A percentile compares a stretch with the other conserved stretches of the same genome.
These are phyloP conservation scores for Sinosuthora webbiana DNA, from an alignment of 2,113 vertebrate species.

Conservation along the genomic window DNA sequence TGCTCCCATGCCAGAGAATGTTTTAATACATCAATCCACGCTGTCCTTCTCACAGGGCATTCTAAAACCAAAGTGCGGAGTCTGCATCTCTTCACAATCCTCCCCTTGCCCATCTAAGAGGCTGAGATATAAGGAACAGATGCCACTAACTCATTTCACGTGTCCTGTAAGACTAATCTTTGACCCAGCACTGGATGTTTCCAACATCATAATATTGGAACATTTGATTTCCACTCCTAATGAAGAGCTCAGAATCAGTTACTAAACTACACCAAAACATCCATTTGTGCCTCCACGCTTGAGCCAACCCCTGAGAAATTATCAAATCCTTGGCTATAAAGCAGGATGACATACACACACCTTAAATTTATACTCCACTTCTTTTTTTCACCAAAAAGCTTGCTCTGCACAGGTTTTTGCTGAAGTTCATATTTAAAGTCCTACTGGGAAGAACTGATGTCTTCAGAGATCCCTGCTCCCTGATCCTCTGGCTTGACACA, in stretches of 20 bases:
- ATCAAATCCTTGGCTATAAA: neutral
- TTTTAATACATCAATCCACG: neutral
- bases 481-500: neutral
- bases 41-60: neutral
- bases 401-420: neutral
- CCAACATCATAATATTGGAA: neutral
- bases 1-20: neutral
- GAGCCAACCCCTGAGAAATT: neutral
- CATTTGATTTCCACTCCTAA: neutral
- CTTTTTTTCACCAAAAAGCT: fast-evolving
- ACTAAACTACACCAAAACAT: neutral
- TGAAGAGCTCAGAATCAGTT: neutral
- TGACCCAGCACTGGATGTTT: neutral
- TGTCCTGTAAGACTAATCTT: neutral
- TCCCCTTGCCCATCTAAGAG: neutral
- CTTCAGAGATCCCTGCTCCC: neutral
- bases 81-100: neutral
- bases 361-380: neutral
- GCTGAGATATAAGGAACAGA: neutral
- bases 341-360: neutral
- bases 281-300: neutral
- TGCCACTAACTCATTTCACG: neutral
- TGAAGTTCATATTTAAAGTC: neutral
- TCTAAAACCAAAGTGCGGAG: neutral
- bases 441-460: neutral